Conservation (phyloP, 2,797 vertebrate genomes). For the Pseudochromis fuscus region DNA sequence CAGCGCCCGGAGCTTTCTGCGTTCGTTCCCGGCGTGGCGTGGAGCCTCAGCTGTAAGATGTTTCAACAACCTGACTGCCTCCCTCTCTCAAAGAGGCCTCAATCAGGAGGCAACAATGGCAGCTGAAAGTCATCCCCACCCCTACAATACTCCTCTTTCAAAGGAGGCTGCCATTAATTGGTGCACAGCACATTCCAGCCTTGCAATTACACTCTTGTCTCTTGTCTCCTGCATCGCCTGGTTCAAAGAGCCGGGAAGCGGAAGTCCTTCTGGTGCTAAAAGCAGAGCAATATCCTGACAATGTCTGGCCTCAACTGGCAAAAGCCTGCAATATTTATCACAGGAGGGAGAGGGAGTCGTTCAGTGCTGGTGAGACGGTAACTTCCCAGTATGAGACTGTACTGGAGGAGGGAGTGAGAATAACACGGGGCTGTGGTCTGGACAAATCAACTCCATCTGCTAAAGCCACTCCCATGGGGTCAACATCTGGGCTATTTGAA, state of each 20-base stretch:
- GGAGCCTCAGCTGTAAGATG: constrained; percentile 57
- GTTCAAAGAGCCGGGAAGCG: constrained; percentile 70
- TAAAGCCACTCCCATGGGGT: constrained; percentile 48
- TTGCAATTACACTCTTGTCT: constrained; percentile 76
- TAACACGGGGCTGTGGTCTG: constrained; percentile 42
- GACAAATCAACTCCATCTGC: constrained; percentile 72
- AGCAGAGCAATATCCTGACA: constrained; percentile 82
- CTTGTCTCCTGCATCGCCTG: constrained; percentile 63
- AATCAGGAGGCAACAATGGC: constrained; percentile 72
- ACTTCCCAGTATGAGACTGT: constrained; percentile 54
- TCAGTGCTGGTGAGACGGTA: constrained; percentile 59
- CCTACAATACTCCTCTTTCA: constrained; percentile 68
- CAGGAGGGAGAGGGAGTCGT: constrained; percentile 60
- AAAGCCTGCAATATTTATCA: constrained; percentile 81
- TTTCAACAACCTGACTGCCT: constrained; percentile 62
- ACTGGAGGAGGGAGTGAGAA: constrained; percentile 50
- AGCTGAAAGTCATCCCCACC: constrained; percentile 70
- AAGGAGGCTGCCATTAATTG: constrained; percentile 75
- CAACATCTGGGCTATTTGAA: constrained; percentile 49
- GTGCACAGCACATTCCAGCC: constrained; percentile 69
- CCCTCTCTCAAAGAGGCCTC: constrained; percentile 67
- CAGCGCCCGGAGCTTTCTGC: constrained; percentile 48
- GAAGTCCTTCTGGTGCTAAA: constrained; percentile 79
- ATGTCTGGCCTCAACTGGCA: constrained; percentile 71
- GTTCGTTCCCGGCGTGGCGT: constrained; percentile 38